Evolutionary conservation across 2,797 vertebrate genomes (phyloP), one percentile per base, ranked within the genome.

Genomic region (Scolopax rusticola): DNA sequence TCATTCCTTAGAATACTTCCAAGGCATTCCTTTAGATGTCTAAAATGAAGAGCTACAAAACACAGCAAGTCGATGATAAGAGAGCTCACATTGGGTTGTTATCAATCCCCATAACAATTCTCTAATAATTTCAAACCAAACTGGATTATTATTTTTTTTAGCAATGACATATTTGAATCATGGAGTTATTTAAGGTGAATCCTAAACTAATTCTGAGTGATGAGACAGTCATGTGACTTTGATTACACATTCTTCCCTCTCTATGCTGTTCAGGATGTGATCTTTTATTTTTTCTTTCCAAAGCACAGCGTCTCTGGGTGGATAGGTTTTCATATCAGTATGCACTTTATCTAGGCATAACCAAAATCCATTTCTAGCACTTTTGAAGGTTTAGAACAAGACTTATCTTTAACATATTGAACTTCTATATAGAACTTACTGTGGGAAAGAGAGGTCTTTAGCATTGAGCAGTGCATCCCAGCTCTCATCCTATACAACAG

Each of bases 261-360:
- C 24, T n/a, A 1, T 21, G 20, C 33, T 78, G 28, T 21, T 40
- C 17, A 67, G 25, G 10, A 43, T 7, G 12, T 1, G 2, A 30
- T 15, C 0, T 12, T 13, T 8, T 8, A 10, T 9, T 11, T 20
- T 38, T 27, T 43, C 13, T 40, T 24, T 4, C 1, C n/a, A 16
- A 77, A 51, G 5, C 69, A 2, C 18, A 36, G 10, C 25, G 23
- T n/a, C 28, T 65, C 27, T 53, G 4, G 4, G 4, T 36, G 8
- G 32, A n/a, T 16, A 67, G 56, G 23, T 78, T 78, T 78, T 87
- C 40, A 15, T 65, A 40, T 68, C n/a, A 59, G 16, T 68, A 14
- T 27, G 45, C 38, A 63, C 13, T 77, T 50, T 54, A 6, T 23
- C 57, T 45, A 6, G 47, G n/a, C 27, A 38, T 28, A 81, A 70